A percentile compares a stretch with the other conserved stretches of the same genome.
Conservation (phyloP, 2,797 vertebrate genomes). For the Coreius guichenoti region DNA sequence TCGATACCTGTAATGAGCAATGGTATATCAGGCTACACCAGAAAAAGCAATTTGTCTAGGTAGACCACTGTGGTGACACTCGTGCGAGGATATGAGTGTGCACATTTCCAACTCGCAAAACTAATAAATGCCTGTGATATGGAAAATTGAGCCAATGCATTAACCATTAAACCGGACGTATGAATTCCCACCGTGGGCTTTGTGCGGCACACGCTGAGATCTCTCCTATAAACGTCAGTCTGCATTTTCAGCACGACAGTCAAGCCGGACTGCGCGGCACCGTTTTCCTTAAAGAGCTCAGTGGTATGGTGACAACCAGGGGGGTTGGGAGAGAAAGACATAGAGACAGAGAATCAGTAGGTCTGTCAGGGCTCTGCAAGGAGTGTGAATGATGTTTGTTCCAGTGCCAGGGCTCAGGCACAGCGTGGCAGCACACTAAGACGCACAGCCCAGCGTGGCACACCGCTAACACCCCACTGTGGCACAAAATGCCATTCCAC, state of each 20-base stretch:
- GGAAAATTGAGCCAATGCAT: constrained; percentile 32
- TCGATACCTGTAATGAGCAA: constrained; percentile 16
- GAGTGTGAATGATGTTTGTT: constrained; percentile 30
- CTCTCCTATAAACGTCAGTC: background rate
- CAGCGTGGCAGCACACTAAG: constrained; percentile 18
- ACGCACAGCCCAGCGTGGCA: constrained; percentile 31
- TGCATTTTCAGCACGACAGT: constrained; percentile 15
- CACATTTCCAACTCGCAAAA: constrained; percentile 18
- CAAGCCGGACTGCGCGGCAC: background rate
- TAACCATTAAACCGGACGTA: constrained; percentile 15
- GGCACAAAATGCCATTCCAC: constrained; percentile 36
- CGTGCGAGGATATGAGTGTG: constrained; percentile 20
- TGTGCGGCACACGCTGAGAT: constrained; percentile 6
- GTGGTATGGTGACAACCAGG: background rate
- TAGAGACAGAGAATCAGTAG: constrained; percentile 35
- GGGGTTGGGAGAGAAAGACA: constrained; percentile 4
- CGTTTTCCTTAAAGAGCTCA: constrained; percentile 31
- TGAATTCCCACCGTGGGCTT: background rate
- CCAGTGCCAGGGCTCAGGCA: background rate
- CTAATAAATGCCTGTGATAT: constrained; percentile 41
- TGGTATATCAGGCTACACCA: constrained; percentile 14
- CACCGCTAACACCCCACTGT: constrained; percentile 22
- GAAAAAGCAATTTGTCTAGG: constrained; percentile 35
- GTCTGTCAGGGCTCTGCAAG: constrained; percentile 41
- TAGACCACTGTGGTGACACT: background rate